A percentile compares a stretch with the other conserved stretches of the same genome.
phyloP scores from a whole-genome alignment of 2,888 invertebrate species.

The Nephrotoma appendiculata region DNA sequence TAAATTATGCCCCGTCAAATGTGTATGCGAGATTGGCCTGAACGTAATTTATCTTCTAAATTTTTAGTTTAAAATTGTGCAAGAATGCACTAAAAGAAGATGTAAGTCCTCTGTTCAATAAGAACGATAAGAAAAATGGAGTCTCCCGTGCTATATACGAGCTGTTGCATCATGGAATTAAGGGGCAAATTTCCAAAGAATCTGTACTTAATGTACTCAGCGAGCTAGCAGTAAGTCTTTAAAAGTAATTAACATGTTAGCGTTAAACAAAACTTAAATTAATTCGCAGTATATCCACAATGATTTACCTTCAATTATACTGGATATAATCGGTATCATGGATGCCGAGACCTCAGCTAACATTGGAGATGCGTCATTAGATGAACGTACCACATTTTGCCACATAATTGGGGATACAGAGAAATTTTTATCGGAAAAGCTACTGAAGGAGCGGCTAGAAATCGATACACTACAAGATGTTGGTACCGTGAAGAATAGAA shows the following conservation, averaged over 20 bases:
- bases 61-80: slow-evolving; percentile 47
- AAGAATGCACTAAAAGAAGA: slow-evolving; percentile 49
- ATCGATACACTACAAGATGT: slow-evolving; percentile 87
- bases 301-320: slow-evolving; percentile 66
- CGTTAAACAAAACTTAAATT: background rate
- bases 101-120: slow-evolving; percentile 46
- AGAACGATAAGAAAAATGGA: slow-evolving; percentile 41
- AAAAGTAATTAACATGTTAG: slow-evolving; percentile 2
- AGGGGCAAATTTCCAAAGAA: slow-evolving; percentile 65
- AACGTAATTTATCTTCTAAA: background rate
- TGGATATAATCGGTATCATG: slow-evolving; percentile 71
- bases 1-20: background rate
- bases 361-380: slow-evolving; percentile 44
- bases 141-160: slow-evolving; percentile 65
- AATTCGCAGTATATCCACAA: slow-evolving; percentile 52
- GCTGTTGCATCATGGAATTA: slow-evolving; percentile 61
- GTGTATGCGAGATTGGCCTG: background rate
- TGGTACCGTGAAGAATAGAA: slow-evolving; percentile 76
- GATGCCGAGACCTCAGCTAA: slow-evolving; percentile 59
- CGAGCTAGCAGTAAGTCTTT: slow-evolving; percentile 59
- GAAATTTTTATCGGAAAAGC: slow-evolving; percentile 68
- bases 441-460: slow-evolving; percentile 84
- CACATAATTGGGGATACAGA: slow-evolving; percentile 66
- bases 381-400: slow-evolving; percentile 62
- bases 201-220: slow-evolving; percentile 52